A percentile compares a stretch with the other conserved stretches of the same genome.
Evolutionary conservation across 30 jellyfish, hydroid and myxozoan genomes (phyloP).

Genomic region (Cassiopea andromeda): DNA sequence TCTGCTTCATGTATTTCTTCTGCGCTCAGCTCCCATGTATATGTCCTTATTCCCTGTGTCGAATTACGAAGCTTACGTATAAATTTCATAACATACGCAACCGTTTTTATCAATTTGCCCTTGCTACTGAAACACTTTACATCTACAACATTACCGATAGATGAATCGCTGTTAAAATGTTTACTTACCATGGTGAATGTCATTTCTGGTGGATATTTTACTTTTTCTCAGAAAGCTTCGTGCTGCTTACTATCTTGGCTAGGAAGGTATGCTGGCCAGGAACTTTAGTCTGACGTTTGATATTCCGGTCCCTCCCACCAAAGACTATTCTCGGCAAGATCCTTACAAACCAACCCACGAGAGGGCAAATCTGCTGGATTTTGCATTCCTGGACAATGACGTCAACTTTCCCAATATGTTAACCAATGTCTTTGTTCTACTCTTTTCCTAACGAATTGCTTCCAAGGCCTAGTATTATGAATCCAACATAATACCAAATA

Average conservation of each 20-base stretch:
- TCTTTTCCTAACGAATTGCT: not conserved
- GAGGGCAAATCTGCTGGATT: slow-evolving; percentile 56
- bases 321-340: slow-evolving; percentile 19
- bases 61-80: not conserved
- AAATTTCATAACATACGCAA: slow-evolving; percentile 3
- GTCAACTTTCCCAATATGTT: not conserved
- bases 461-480: slow-evolving; percentile 20
- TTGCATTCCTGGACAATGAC: slow-evolving; percentile 35
- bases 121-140: slow-evolving; percentile 1
- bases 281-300: not conserved
- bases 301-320: slow-evolving; percentile 55
- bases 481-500: slow-evolving; percentile 29
- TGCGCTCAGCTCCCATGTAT: not conserved
- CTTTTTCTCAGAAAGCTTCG: not conserved
- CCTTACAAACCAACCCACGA: slow-evolving; percentile 27
- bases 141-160: slow-evolving; percentile 9
- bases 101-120: not conserved
- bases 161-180: not conserved
- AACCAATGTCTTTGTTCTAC: slow-evolving; percentile 13
- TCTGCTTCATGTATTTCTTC: slow-evolving; percentile 3
- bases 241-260: not conserved
- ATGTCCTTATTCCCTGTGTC: not conserved
- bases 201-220: slow-evolving; percentile 9
- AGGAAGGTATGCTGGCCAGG: slow-evolving; percentile 10
- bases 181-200: not conserved